Percentiles rank a stretch among this genome's conserved stretches.
phyloP scores from a whole-genome alignment of 2,888 invertebrate species.

The Hemithea aestivaria region DNA sequence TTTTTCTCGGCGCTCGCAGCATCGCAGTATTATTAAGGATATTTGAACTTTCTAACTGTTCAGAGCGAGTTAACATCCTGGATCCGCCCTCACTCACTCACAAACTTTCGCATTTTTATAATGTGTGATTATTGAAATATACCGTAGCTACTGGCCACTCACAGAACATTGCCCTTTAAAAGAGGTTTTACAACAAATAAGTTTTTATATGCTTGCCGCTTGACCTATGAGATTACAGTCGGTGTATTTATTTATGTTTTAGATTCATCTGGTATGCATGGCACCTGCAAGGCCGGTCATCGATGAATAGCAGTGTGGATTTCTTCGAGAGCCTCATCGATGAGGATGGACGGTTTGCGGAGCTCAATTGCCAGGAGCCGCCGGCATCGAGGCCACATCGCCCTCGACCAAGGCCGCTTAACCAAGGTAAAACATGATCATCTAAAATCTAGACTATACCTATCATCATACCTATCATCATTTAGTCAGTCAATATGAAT shows the following conservation, averaged over 20 bases:
- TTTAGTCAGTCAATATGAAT: no score
- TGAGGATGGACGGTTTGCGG: constrained; percentile 68
- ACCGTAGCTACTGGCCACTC: no score
- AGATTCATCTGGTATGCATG: constrained; percentile 73
- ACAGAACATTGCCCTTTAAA: no score
- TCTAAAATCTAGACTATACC: not conserved
- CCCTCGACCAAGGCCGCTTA: constrained; percentile 40
- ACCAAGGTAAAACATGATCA: constrained; percentile 44
- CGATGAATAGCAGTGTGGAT: constrained; percentile 77
- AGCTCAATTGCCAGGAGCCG: constrained; percentile 63
- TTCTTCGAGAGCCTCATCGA: constrained; percentile 85
- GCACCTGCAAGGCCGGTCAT: constrained; percentile 62
- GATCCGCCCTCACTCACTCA: no score
- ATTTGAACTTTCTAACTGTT: no score
- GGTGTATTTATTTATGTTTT: constrained; percentile 15
- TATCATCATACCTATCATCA: no score
- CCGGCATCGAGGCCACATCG: constrained; percentile 44
- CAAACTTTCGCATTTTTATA: no score
- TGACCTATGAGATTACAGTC: constrained; percentile 15
- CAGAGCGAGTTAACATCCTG: no score
- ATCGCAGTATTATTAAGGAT: no score
- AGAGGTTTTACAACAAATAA: no score
- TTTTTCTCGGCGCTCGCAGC: no score
- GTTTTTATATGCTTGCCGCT: constrained; percentile 5
- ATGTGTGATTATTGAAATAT: no score